These are phyloP conservation scores for Timema podura DNA, from an alignment of 2,888 invertebrate genomes.

Conservation along the genomic window DNA sequence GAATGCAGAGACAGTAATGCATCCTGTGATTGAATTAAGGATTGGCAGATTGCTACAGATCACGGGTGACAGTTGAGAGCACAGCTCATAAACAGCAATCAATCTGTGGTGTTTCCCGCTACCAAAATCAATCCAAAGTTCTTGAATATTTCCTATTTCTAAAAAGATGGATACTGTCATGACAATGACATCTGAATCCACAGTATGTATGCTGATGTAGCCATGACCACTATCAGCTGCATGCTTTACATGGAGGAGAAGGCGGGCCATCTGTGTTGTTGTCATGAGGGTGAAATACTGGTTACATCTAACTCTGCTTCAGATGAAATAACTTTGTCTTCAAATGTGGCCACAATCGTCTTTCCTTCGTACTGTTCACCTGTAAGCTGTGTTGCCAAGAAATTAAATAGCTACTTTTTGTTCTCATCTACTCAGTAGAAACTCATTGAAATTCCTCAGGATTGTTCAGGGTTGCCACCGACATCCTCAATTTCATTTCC, in stretches of 20 bases:
- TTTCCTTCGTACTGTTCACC: too few species aligned
- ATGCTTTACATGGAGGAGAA: constrained; percentile 19
- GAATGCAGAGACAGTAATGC: constrained; percentile 19
- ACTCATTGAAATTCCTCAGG: too few species aligned
- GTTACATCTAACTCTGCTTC: constrained; percentile 4
- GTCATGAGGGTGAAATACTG: constrained; percentile 12
- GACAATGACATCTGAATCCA: constrained; percentile 20
- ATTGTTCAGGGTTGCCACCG: too few species aligned
- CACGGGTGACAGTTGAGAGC: constrained; percentile 1
- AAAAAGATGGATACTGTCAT: constrained; percentile 13
- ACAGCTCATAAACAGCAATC: constrained; percentile 7
- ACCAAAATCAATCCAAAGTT: constrained; percentile 20
- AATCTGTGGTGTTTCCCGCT: constrained; percentile 10
- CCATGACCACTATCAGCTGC: constrained; percentile 16
- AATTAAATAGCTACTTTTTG: too few species aligned
- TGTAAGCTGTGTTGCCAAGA: too few species aligned
- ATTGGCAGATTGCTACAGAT: not conserved
- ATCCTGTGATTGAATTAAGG: constrained; percentile 16
- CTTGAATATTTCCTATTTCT: constrained; percentile 10
- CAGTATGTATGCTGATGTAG: constrained; percentile 11
- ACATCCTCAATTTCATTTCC: too few species aligned
- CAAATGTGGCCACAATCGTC: too few species aligned
- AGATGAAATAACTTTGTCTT: too few species aligned
- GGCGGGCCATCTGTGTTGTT: constrained; percentile 20
- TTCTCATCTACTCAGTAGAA: too few species aligned